Conservation (phyloP, 1,140 invertebrate genomes). For the Orius laevigatus region DNA sequence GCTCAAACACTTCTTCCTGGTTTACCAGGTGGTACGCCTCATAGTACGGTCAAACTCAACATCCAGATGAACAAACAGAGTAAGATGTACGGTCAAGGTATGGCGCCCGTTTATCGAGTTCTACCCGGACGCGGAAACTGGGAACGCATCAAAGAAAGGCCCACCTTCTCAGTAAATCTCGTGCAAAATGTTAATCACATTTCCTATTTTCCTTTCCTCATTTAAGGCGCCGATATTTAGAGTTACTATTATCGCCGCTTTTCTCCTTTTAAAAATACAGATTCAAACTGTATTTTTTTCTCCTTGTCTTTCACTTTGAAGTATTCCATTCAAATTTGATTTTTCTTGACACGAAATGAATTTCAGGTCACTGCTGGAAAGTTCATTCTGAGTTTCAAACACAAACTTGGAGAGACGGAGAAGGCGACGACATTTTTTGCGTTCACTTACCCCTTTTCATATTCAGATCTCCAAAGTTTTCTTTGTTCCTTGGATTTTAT, state of each 20-base stretch:
- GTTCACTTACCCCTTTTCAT: constrained; percentile 83
- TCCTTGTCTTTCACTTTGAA: not conserved
- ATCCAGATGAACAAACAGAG: constrained; percentile 78
- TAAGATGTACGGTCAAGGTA: constrained; percentile 81
- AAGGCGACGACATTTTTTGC: constrained; percentile 71
- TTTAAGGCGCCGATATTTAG: not conserved
- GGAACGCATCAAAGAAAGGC: constrained; percentile 62
- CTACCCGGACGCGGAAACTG: constrained; percentile 53
- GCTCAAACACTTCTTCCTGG: not conserved
- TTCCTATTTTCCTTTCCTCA: too few relatives aligned
- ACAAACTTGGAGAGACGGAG: constrained; percentile 51
- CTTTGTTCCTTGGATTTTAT: constrained; percentile 4
- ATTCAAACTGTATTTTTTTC: constrained; percentile 5
- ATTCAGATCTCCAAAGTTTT: constrained; percentile 54
- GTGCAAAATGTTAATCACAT: too few relatives aligned
- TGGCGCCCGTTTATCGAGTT: constrained; percentile 62
- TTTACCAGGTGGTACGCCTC: constrained; percentile 33
- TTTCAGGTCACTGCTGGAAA: constrained; percentile 48
- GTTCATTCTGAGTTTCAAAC: constrained; percentile 67
- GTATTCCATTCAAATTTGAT: constrained; percentile 6
- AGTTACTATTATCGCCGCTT: not conserved
- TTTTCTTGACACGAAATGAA: constrained; percentile 12
- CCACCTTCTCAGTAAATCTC: constrained; percentile 29
- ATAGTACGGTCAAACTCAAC: constrained; percentile 54
- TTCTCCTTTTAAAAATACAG: not conserved